Base-by-base conservation (phyloP, 1,140 invertebrate genomes). In the Lepidotrigona ventralis region DNA sequence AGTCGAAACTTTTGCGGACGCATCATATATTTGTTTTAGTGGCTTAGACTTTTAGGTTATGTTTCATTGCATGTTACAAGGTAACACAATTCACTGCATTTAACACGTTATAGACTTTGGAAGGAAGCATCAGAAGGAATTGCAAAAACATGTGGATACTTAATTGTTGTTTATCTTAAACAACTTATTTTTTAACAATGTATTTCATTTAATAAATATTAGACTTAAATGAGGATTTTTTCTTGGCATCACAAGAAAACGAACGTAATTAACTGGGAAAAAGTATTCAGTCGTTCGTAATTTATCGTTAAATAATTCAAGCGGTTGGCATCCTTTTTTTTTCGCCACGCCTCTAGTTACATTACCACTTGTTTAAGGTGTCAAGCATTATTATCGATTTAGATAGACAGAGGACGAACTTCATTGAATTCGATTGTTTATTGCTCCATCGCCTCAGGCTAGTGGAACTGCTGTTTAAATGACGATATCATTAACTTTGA, bases 1-100 rank as follows among this genome's bases (percentile, higher is more conserved):
- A 93, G 81, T 46, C 82, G 89, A 79, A 93, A 93, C 58, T 92
- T 93, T 86, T 87, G 90, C 17, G 92, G 91, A 29, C 90, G 83
- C 93, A 93, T 93, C 83, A 5, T 88, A 8, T 60, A 15, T 63
- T 54, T 75, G 17, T 83, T 72, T 58, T 21, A 6, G 0, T 14
- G 1, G n/a, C n/a, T n/a, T n/a, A n/a, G n/a, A 73, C 2, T 23
- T 6, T 9, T 1, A 70, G 54, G 64, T 82, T 77, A 82, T 56
- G 23, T 15, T 46, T 46, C 54, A 69, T 69, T 17, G 11, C 1
- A 69, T 11, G 3, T 1, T 54, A 6, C 19, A 78, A 39, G 26
- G 17, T 5, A 14, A 19, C 51, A 17, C 5, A 51, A 19, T 76
- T 64, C 6, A 51, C 0, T 46, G 29, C 14, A 23, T 8, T 51